These are phyloP conservation scores for Monodelphis domestica DNA, from an alignment of 2,797 vertebrate genomes.

Conservation along the genomic window DNA sequence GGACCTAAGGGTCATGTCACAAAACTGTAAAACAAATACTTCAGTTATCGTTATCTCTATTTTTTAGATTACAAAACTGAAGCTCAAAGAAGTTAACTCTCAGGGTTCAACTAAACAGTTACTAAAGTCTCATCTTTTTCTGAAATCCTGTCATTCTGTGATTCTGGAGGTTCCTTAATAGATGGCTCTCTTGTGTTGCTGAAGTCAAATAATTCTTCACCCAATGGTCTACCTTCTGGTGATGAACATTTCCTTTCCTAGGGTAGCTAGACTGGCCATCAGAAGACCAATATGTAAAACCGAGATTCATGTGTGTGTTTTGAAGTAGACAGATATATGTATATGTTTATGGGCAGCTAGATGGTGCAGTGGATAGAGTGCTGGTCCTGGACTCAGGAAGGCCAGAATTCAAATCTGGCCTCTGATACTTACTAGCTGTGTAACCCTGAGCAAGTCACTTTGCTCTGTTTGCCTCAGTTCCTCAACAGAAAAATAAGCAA, in stretches of 20 bases:
- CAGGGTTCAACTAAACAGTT: neutral
- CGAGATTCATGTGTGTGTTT: neutral
- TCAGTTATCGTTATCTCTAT: neutral
- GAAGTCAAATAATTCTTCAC: neutral
- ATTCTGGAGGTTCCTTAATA: no score
- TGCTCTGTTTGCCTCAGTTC: no score
- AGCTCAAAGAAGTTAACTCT: neutral
- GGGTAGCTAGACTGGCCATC: neutral
- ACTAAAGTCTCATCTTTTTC: neutral
- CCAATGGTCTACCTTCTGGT: neutral
- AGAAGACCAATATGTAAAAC: neutral
- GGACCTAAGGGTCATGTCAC: neutral
- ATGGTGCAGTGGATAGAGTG: neutral
- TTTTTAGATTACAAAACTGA: neutral
- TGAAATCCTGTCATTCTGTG: neutral
- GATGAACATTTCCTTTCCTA: neutral
- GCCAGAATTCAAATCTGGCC: neutral
- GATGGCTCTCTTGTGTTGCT: neutral
- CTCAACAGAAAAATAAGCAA: no score
- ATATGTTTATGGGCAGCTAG: no score
- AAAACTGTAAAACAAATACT: neutral
- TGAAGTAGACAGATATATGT: no score
- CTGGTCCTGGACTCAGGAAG: no score
- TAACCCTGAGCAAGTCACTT: no score
- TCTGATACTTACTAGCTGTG: no score